These are phyloP conservation scores for Xyliphius kryptos DNA, from an alignment of 2,113 vertebrate genomes.

Conservation along the genomic window DNA sequence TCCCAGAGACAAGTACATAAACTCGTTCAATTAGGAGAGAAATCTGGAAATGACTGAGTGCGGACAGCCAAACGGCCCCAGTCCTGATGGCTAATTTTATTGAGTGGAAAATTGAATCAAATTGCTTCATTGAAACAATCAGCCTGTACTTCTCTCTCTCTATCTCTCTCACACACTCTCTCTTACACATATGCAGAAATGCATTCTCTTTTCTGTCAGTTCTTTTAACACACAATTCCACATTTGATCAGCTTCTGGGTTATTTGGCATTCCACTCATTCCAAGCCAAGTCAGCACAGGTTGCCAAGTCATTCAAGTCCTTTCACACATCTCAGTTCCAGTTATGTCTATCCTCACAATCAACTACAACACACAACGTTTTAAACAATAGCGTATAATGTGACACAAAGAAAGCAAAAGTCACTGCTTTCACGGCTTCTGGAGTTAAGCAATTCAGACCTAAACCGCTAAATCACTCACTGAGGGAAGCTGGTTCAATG, in stretches of 20 bases:
- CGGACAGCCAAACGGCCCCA: slow-evolving; percentile 67
- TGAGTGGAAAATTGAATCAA: slow-evolving; percentile 99
- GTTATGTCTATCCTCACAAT: slow-evolving; percentile 23
- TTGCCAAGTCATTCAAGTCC: slow-evolving; percentile 11
- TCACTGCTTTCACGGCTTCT: neutral
- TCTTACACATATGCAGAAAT: slow-evolving; percentile 6
- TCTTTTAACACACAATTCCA: neutral
- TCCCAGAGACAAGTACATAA: slow-evolving; percentile 76
- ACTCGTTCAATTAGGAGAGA: slow-evolving; percentile 88
- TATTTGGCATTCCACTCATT: slow-evolving; percentile 27
- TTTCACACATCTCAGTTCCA: slow-evolving; percentile 14
- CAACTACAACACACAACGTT: slow-evolving; percentile 1
- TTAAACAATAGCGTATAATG: slow-evolving; percentile 17
- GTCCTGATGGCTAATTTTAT: slow-evolving; percentile 97
- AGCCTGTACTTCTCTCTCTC: slow-evolving; percentile 30
- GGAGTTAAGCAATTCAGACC: slow-evolving; percentile 2
- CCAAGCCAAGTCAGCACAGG: slow-evolving; percentile 29
- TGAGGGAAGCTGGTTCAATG: slow-evolving; percentile 26
- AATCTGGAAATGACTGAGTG: slow-evolving; percentile 73
- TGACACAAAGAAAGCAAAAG: slow-evolving; percentile 28
- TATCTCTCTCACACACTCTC: slow-evolving; percentile 17
- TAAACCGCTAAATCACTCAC: slow-evolving; percentile 27
- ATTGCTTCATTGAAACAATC: slow-evolving; percentile 94
- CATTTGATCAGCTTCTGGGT: neutral
- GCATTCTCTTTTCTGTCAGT: slow-evolving; percentile 17